Conservation (phyloP, 2,797 vertebrate species). For the Notolepis coatsorum region DNA sequence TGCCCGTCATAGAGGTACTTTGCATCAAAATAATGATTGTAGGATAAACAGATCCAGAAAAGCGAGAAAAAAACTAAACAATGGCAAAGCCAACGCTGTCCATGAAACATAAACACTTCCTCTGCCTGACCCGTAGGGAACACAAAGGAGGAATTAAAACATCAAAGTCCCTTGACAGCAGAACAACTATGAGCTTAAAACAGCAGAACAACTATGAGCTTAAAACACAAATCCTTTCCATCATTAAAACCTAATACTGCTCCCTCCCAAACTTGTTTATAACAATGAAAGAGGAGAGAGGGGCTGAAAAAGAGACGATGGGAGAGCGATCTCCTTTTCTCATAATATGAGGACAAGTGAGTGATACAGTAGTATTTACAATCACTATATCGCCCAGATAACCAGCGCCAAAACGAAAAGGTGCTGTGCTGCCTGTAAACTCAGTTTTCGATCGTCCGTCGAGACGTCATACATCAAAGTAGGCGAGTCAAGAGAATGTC, state of each 20-base stretch:
- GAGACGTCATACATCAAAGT: constrained; percentile 19
- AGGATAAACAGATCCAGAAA: constrained; percentile 19
- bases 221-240: constrained; percentile 31
- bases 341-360: background rate
- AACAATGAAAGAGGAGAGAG: constrained; percentile 14
- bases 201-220: constrained; percentile 42
- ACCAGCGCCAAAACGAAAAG: too few relatives aligned
- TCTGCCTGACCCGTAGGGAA: constrained; percentile 1
- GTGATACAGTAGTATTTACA: too few relatives aligned
- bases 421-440: too few relatives aligned
- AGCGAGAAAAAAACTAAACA: constrained; percentile 15
- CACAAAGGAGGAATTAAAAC: constrained; percentile 48
- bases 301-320: constrained; percentile 11
- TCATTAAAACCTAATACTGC: constrained; percentile 28
- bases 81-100: constrained; percentile 35
- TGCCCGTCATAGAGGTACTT: too few relatives aligned
- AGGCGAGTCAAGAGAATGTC: constrained; percentile 1
- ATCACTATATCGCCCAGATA: background rate
- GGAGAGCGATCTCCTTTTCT: background rate
- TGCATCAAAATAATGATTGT: too few relatives aligned
- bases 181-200: constrained; percentile 48
- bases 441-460: background rate
- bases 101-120: constrained; percentile 44
- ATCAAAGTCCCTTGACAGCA: constrained; percentile 23
- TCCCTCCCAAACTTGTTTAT: constrained; percentile 30